phyloP scores from a whole-genome alignment of 2,888 invertebrate species.

The Xanthorhoe designata region DNA sequence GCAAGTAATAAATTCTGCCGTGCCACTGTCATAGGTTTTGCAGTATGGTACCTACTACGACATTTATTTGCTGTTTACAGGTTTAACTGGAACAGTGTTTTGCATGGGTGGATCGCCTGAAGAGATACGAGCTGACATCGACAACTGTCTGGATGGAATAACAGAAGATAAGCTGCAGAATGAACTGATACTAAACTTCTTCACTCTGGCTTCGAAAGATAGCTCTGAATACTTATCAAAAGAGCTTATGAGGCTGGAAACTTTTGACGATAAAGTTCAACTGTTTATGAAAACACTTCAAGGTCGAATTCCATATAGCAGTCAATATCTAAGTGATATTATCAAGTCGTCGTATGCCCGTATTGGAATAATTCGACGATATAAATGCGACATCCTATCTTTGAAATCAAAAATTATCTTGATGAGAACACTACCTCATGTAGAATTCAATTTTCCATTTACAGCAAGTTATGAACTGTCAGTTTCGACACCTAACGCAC shows the following conservation, averaged over 20 bases:
- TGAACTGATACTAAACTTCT: conserved; percentile 19
- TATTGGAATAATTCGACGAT: conserved; percentile 14
- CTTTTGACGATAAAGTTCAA: conserved; percentile 22
- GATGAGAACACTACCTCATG: conserved; percentile 4
- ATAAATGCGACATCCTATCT: conserved; percentile 8
- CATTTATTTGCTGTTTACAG: conserved; percentile 42
- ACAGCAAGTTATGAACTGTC: conserved; percentile 17
- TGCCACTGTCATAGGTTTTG: not conserved
- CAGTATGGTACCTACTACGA: not conserved
- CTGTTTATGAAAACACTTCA: conserved; percentile 5
- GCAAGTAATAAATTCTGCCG: too few relatives aligned
- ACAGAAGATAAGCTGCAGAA: conserved; percentile 16
- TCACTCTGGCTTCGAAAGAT: conserved; percentile 12
- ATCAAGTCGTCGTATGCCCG: conserved; percentile 15
- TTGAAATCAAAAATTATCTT: conserved; percentile 25
- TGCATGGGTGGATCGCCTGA: conserved; percentile 54
- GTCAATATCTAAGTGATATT: conserved; percentile 32
- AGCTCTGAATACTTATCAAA: conserved; percentile 1
- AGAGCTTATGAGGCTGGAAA: not conserved
- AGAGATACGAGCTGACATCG: conserved; percentile 28
- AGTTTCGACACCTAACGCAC: conserved; percentile 3
- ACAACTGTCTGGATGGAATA: conserved; percentile 25
- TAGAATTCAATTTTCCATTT: not conserved
- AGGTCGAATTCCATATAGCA: conserved; percentile 24
- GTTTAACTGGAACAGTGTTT: conserved; percentile 60